phyloP scores from a whole-genome alignment of 2,797 vertebrate species.

The Liparis tanakae region DNA sequence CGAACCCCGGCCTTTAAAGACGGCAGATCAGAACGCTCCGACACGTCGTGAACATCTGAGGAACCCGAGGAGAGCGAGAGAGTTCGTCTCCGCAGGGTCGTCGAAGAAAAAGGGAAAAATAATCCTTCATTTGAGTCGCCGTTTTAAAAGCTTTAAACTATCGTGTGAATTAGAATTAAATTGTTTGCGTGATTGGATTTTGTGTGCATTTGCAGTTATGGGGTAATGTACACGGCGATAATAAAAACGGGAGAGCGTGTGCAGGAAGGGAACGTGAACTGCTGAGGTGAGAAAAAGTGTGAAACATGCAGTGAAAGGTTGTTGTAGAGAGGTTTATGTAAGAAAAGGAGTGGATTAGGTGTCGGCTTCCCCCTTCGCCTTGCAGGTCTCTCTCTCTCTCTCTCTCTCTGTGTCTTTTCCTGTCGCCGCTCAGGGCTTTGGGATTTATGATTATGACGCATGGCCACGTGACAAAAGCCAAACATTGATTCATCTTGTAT shows the following conservation, averaged over 20 bases:
- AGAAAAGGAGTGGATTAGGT: conserved; percentile 38
- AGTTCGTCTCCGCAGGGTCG: conserved; percentile 33
- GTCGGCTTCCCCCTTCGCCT: conserved; percentile 37
- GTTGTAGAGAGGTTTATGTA: conserved; percentile 13
- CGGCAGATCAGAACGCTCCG: conserved; percentile 55
- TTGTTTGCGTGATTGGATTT: not conserved
- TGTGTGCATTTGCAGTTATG: conserved; percentile 12
- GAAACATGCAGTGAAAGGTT: conserved; percentile 25
- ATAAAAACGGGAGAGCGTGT: not conserved
- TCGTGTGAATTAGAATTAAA: conserved; percentile 7
- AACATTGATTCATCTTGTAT: conserved; percentile 1
- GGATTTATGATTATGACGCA: conserved; percentile 36
- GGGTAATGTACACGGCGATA: not conserved
- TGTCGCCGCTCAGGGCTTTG: conserved; percentile 14
- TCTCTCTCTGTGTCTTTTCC: conserved; percentile 15
- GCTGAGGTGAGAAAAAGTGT: conserved; percentile 9
- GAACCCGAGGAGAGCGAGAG: conserved; percentile 26
- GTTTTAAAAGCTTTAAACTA: not conserved
- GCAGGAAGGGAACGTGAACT: not conserved
- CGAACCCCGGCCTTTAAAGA: conserved; percentile 36
- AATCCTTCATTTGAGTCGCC: conserved; percentile 20
- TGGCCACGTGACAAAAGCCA: conserved; percentile 35
- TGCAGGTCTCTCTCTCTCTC: conserved; percentile 37
- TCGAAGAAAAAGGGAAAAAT: not conserved
- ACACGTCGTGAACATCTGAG: conserved; percentile 52